phyloP scores from a whole-genome alignment of 1,140 invertebrate species.

The Zophobas atratus region DNA sequence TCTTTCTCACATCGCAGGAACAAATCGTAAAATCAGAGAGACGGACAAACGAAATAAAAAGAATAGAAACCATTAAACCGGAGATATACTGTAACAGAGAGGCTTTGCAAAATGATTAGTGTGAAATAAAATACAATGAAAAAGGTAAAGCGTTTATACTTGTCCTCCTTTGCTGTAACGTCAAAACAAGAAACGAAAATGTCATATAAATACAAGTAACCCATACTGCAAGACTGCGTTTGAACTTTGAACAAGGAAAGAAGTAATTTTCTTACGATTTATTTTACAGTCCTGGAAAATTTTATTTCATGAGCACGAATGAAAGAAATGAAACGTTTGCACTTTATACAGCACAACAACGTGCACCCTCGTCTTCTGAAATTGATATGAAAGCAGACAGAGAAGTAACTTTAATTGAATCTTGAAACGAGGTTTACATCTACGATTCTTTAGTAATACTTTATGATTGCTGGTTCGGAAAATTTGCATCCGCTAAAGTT shows the following conservation, averaged over 20 bases:
- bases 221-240: slow-evolving; percentile 37
- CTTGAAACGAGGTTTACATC: slow-evolving; percentile 61
- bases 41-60: slow-evolving; percentile 27
- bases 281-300: slow-evolving; percentile 27
- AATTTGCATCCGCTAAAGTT: slow-evolving; percentile 57
- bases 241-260: slow-evolving; percentile 54
- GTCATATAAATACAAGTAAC: neutral
- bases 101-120: slow-evolving; percentile 52
- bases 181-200: too few species aligned
- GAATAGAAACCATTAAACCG: slow-evolving; percentile 27
- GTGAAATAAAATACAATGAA: slow-evolving; percentile 49
- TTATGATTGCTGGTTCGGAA: slow-evolving; percentile 62
- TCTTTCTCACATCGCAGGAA: slow-evolving; percentile 3
- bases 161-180: slow-evolving; percentile 17
- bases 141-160: slow-evolving; percentile 11
- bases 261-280: slow-evolving; percentile 51
- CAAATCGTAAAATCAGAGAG: neutral
- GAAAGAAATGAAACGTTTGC: slow-evolving; percentile 45
- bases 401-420: slow-evolving; percentile 63
- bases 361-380: slow-evolving; percentile 1
- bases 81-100: slow-evolving; percentile 52
- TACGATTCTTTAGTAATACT: slow-evolving; percentile 62
- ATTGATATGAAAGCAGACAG: slow-evolving; percentile 41
- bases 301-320: slow-evolving; percentile 39
- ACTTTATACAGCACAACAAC: slow-evolving; percentile 29